Percentiles rank a stretch among this genome's conserved stretches.
Evolutionary conservation across 2,113 vertebrate species (phyloP).

Genomic region (Tympanuchus pallidicinctus): DNA sequence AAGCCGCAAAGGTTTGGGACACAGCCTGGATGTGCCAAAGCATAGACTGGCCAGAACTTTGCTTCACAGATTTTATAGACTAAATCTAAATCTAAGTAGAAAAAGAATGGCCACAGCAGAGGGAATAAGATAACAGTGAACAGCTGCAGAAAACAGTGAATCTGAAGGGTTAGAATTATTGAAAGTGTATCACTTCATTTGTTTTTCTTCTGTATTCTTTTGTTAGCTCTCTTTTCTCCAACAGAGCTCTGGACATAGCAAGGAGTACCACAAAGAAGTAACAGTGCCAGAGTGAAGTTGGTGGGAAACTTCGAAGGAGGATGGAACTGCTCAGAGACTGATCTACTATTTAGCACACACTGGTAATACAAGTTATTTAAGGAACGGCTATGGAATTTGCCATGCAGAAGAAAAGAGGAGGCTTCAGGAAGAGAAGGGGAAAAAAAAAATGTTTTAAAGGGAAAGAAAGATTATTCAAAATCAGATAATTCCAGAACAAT

Average conservation of each 20-base stretch:
- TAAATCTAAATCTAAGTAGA: neutral
- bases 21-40: neutral
- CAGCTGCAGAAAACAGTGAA: neutral
- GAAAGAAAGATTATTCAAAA: neutral
- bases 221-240: neutral
- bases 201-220: neutral
- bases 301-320: neutral
- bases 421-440: neutral
- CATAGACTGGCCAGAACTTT: neutral
- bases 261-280: neutral
- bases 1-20: neutral
- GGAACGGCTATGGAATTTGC: neutral
- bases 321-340: neutral
- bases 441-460: neutral
- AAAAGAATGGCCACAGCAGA: neutral
- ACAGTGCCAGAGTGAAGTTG: neutral
- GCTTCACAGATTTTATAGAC: neutral
- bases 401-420: neutral
- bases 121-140: neutral
- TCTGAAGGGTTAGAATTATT: neutral
- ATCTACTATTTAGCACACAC: neutral
- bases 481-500: neutral
- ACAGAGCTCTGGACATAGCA: neutral
- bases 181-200: neutral
- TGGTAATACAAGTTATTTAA: neutral